Conservation (phyloP, 2,888 invertebrate species). For the Plagodis pulveraria region DNA sequence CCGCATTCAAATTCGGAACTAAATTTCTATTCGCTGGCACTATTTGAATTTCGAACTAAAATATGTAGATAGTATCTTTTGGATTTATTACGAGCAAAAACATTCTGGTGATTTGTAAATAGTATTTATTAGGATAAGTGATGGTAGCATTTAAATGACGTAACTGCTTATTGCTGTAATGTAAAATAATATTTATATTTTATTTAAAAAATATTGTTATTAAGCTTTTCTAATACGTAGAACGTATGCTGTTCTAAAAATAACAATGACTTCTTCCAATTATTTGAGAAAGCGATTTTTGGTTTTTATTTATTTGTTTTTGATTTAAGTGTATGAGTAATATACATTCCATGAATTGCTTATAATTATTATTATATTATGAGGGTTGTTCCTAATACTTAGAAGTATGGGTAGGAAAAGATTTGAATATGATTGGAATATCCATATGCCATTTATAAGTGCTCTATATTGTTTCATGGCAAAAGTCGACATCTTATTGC, state of each 20-base stretch:
- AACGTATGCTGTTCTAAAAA: conserved; percentile 61
- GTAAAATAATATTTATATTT: conserved; percentile 84
- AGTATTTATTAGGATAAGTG: conserved; percentile 82
- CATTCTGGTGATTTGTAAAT: conserved; percentile 84
- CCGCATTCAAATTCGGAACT: conserved; percentile 20
- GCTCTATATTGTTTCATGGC: no score
- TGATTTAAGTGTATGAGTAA: conserved; percentile 46
- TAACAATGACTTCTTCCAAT: conserved; percentile 31
- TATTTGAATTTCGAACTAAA: conserved; percentile 12
- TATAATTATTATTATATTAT: conserved; percentile 57
- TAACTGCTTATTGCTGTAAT: conserved; percentile 80
- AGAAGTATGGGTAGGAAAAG: conserved; percentile 54
- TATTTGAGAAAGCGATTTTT: conserved; percentile 30
- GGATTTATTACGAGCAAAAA: conserved; percentile 41
- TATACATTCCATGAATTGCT: conserved; percentile 58
- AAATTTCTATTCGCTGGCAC: conserved; percentile 26
- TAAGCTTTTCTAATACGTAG: conserved; percentile 70
- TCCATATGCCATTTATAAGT: conserved; percentile 5
- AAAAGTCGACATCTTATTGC: background rate
- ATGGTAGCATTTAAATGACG: conserved; percentile 78
- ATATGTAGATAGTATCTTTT: background rate
- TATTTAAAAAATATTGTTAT: conserved; percentile 79
- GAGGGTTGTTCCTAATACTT: conserved; percentile 75
- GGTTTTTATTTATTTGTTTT: conserved; percentile 55
- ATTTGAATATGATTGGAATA: conserved; percentile 24